Base-by-base conservation (phyloP, 2,888 invertebrate genomes). In the Torymus auratus region DNA sequence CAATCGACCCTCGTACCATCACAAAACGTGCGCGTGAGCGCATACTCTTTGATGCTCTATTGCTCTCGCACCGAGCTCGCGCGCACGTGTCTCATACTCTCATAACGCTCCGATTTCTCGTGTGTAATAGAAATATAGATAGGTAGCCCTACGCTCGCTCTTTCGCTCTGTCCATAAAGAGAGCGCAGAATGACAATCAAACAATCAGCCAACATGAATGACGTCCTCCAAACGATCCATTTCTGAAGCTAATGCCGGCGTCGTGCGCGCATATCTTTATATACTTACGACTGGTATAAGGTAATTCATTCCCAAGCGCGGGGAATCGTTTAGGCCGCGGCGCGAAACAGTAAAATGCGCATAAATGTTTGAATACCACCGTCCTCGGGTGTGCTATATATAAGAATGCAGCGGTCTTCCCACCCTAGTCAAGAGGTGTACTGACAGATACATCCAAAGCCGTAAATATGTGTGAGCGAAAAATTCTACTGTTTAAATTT, bases 191-290 rank as follows among this genome's bases (percentile, higher is more conserved):
- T 14, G 68, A 67, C 72, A 78, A 78, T 78, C 72, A 78, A 73
- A 73, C 72, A 78, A 73, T 78, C 78, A 73, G 68, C 23, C n/a
- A 60, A 50, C 55, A 2, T 78, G 78, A 73, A 78, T 73, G 68
- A 72, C 60, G 28, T 60, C 23, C 28, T 13, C 28, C 64, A 67
- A 69, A 64, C 61, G 20, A 60, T 68, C 70, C 14, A 62, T 69
- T 76, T 15, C 62, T 62, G 61, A 69, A 56, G 68, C 17, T 69
- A 69, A 69, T 69, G 3, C 7, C 55, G 20, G 17, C 4, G n/a
- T 41, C 15, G 13, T 11, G 15, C 14, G 4, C 4, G 15, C 61
- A 23, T 58, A 58, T 50, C 14, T 15, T 41, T 20, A 55, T 15
- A 68, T 11, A 5, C 14, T 5, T 20, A 17, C n/a, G 20, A 10